Evolutionary conservation across 35 echinoderm and acorn worm species (phyloP), one percentile per base, ranked within the genome.

Genomic region (Heliocidaris tuberculata): DNA sequence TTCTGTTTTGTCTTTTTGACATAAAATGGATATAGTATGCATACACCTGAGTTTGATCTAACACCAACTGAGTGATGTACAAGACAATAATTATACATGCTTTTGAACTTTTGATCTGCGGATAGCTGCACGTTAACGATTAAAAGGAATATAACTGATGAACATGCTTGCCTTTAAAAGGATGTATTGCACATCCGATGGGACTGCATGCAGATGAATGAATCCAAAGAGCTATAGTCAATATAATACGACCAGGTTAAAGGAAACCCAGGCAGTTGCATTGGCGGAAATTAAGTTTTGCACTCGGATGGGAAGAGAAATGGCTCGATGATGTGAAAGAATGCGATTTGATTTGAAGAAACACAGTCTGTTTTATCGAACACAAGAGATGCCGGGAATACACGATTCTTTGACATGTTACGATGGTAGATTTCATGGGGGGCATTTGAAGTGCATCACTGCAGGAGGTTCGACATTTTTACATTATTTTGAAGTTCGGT

Each of bases 301-400:
- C 21, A n/a, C 65, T 78, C 27, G 65, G 65, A 78, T 78, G 65
- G 65, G 27, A 78, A 78, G 27, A 2, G 65, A 78, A 78, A 78
- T 8, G 19, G 65, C 5, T 78, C 65, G 21, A 78, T 78, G 65
- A 78, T 78, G 65, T 78, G 65, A 78, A 78, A 78, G 65, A 78
- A 27, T 78, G 65, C 27, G 19, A 78, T 78, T 78, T 78, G 65
- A 78, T 78, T 78, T 78, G 7, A 24, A n/a, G 65, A 78, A 78
- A 78, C 65, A 78, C 65, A n/a, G 65, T 78, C 19, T 78, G 65
- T 78, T 78, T 78, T 78, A 78, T 78, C 65, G 65, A 78, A n/a
- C 17, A 1, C 52, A 5, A 7, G 65, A 24, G 65, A 78, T 29
- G 4, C 65, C 7, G 27, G 65, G 65, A 78, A 19, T 27, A 27